Evolutionary conservation across 2,797 vertebrate species (phyloP).

Genomic region (Bufotes viridis): DNA sequence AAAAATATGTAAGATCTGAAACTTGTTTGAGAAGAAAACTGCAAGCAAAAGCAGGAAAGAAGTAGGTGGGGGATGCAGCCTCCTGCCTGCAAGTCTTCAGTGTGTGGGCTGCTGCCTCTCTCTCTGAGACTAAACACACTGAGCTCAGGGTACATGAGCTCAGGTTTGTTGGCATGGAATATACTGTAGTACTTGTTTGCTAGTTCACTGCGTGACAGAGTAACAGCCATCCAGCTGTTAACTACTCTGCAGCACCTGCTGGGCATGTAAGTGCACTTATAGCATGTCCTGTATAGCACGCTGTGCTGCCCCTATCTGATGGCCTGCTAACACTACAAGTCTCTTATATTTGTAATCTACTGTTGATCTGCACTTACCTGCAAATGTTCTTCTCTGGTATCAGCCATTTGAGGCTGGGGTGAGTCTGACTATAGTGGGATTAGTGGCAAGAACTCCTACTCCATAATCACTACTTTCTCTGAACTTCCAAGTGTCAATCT

Average conservation of each 20-base stretch:
- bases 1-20: slow-evolving; percentile 13
- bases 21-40: slow-evolving; percentile 46
- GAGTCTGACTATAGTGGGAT: background rate
- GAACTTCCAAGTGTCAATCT: background rate
- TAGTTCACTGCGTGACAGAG: background rate
- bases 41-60: slow-evolving; percentile 25
- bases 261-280: background rate
- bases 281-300: background rate
- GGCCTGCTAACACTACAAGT: background rate
- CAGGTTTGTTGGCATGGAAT: slow-evolving; percentile 31
- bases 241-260: background rate
- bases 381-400: background rate
- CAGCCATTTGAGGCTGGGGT: background rate
- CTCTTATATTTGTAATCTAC: background rate
- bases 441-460: background rate
- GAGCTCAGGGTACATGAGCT: slow-evolving; percentile 51
- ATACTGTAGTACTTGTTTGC: slow-evolving; percentile 28
- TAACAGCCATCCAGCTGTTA: slow-evolving; percentile 16
- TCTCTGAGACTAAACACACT: slow-evolving; percentile 46
- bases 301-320: background rate
- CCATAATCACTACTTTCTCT: background rate
- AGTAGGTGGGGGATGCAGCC: slow-evolving; percentile 28
- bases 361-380: background rate
- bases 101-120: slow-evolving; percentile 41
- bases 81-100: slow-evolving; percentile 41